Evolutionary conservation across 2,797 vertebrate species (phyloP).

Genomic region (Ceyx erithaca): DNA sequence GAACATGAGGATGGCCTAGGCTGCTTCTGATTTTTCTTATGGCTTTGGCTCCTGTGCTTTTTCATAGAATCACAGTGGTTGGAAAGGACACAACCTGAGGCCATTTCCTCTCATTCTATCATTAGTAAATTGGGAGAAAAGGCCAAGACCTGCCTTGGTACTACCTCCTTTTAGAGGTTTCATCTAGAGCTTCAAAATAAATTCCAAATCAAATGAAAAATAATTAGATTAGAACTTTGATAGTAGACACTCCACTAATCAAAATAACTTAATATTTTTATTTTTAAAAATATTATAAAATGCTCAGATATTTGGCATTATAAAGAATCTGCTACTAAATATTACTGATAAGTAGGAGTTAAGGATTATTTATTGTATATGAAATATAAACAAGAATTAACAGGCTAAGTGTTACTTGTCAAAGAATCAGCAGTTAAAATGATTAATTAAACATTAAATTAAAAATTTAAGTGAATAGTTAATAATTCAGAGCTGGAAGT

Average conservation of each 20-base stretch:
- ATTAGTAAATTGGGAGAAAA: too few relatives aligned
- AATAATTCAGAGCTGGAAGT: background rate
- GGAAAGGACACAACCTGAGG: too few relatives aligned
- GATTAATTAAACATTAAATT: background rate
- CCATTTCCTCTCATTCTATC: too few relatives aligned
- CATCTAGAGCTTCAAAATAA: background rate
- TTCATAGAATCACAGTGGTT: background rate
- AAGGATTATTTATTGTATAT: background rate
- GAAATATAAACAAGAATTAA: background rate
- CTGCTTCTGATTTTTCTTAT: background rate
- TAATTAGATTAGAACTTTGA: background rate
- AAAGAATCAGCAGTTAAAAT: background rate
- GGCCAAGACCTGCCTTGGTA: too few relatives aligned
- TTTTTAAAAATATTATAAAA: background rate
- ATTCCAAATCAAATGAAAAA: background rate
- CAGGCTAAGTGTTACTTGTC: background rate
- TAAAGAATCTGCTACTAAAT: background rate
- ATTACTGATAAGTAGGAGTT: background rate
- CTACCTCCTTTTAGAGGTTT: too few relatives aligned
- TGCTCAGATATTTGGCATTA: background rate
- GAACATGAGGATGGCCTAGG: background rate
- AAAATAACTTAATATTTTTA: background rate
- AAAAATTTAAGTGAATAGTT: background rate
- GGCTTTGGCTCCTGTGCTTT: background rate
- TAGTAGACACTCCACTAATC: background rate